Percentiles rank a stretch among this genome's conserved stretches.
phyloP scores from a whole-genome alignment of 2,113 vertebrate genomes.

The Hyla sarda region DNA sequence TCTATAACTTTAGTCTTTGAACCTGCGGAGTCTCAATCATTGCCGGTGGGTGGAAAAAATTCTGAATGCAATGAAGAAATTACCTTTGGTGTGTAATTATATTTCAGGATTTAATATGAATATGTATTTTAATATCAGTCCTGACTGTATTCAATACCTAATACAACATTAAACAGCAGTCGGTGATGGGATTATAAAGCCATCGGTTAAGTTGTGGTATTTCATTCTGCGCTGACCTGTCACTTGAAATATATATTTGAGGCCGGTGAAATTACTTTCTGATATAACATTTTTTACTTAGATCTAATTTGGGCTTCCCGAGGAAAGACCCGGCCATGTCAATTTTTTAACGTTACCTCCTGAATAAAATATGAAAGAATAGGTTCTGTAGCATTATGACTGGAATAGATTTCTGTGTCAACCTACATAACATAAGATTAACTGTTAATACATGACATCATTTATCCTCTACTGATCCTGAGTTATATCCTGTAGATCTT shows the following conservation, averaged over 20 bases:
- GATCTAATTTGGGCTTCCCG: constrained; percentile 42
- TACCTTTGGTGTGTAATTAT: constrained; percentile 36
- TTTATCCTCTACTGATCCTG: background rate
- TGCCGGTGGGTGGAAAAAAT: background rate
- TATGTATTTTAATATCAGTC: constrained; percentile 38
- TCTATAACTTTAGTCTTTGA: background rate
- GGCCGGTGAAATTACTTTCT: constrained; percentile 44
- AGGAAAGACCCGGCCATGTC: background rate
- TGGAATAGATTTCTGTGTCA: background rate
- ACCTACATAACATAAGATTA: too few species aligned
- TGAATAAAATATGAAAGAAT: constrained; percentile 38
- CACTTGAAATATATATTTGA: constrained; percentile 32
- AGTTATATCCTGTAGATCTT: background rate
- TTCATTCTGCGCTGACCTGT: constrained; percentile 34
- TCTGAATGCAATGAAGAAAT: background rate
- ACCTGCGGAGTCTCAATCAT: constrained; percentile 2
- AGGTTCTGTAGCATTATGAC: background rate
- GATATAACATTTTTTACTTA: constrained; percentile 48
- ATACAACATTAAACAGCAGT: constrained; percentile 42
- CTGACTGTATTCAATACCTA: background rate
- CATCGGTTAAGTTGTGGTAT: constrained; percentile 4
- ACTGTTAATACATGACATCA: background rate
- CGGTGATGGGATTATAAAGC: constrained; percentile 40
- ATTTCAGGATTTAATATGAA: constrained; percentile 25
- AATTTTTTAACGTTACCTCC: constrained; percentile 7